A percentile compares a stretch with the other conserved stretches of the same genome.
phyloP scores from a whole-genome alignment of 2,888 invertebrate species.

The Hemicrepidius hirtus region DNA sequence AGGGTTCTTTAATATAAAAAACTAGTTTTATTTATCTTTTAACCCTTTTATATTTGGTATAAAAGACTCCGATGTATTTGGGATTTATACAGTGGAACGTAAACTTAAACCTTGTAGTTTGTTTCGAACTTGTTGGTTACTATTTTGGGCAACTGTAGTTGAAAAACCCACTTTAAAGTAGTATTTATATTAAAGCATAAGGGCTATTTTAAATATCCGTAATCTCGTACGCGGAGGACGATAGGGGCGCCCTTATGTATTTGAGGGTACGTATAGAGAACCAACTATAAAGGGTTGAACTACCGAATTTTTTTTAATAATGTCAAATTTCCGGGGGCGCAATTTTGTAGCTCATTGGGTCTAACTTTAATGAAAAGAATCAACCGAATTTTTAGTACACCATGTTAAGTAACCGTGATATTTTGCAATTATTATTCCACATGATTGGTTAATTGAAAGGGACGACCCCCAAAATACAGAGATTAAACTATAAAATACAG shows the following conservation, averaged over 20 bases:
- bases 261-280: slow-evolving; percentile 37
- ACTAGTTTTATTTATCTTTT: slow-evolving; percentile 55
- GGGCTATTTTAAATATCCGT: slow-evolving; percentile 62
- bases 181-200: slow-evolving; percentile 59
- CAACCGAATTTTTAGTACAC: slow-evolving; percentile 33
- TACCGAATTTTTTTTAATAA: slow-evolving; percentile 58
- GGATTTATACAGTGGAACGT: slow-evolving; percentile 52
- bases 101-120: background rate
- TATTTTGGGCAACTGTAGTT: slow-evolving; percentile 46
- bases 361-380: slow-evolving; percentile 35
- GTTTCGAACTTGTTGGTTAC: slow-evolving; percentile 12
- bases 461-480: background rate
- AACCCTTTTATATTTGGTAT: slow-evolving; percentile 56
- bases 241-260: slow-evolving; percentile 59
- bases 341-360: slow-evolving; percentile 48
- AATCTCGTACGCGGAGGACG: slow-evolving; percentile 54
- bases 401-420: slow-evolving; percentile 30
- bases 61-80: slow-evolving; percentile 55
- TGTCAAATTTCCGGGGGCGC: slow-evolving; percentile 56
- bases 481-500: background rate
- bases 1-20: slow-evolving; percentile 54
- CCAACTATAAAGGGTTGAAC: slow-evolving; percentile 51
- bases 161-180: slow-evolving; percentile 58
- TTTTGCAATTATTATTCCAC: slow-evolving; percentile 30
- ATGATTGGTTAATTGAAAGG: slow-evolving; percentile 1